Conservation (phyloP, 2,888 invertebrate species). For the Dynastes tityus region DNA sequence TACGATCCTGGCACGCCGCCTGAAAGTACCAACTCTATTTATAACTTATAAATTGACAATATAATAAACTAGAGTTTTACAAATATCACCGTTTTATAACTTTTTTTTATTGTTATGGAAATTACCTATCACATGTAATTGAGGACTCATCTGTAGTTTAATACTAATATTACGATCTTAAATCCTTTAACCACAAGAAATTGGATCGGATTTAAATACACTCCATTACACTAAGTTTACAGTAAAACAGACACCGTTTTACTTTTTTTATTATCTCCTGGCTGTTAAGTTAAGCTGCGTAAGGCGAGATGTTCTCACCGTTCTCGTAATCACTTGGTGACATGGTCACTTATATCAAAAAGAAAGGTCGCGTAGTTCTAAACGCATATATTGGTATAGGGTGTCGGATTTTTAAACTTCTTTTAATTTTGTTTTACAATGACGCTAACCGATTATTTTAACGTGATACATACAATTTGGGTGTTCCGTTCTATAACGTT, state of each 20-base stretch:
- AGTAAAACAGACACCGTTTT: constrained; percentile 49
- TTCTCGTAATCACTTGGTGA: constrained; percentile 53
- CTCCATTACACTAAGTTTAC: constrained; percentile 54
- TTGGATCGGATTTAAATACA: constrained; percentile 38
- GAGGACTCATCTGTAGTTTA: too few relatives aligned
- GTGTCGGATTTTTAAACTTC: constrained; percentile 33
- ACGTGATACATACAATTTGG: constrained; percentile 44
- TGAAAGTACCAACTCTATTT: too few relatives aligned
- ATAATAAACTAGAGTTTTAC: too few relatives aligned
- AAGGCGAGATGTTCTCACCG: constrained; percentile 56
- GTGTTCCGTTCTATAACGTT: constrained; percentile 35
- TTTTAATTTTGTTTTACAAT: constrained; percentile 35
- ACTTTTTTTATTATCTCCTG: constrained; percentile 45
- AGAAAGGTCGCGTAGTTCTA: constrained; percentile 10
- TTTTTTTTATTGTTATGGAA: too few relatives aligned
- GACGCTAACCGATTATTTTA: constrained; percentile 45
- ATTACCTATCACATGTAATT: too few relatives aligned
- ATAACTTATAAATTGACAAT: too few relatives aligned
- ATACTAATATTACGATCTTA: neutral
- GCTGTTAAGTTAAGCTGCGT: constrained; percentile 50
- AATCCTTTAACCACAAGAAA: constrained; percentile 21
- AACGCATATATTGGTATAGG: constrained; percentile 24
- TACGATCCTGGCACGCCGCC: too few relatives aligned
- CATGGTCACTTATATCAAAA: constrained; percentile 28
- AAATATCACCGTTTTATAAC: too few relatives aligned